These are phyloP conservation scores for Nesogale talazaci DNA, from an alignment of 2,113 vertebrate genomes.

Conservation along the genomic window DNA sequence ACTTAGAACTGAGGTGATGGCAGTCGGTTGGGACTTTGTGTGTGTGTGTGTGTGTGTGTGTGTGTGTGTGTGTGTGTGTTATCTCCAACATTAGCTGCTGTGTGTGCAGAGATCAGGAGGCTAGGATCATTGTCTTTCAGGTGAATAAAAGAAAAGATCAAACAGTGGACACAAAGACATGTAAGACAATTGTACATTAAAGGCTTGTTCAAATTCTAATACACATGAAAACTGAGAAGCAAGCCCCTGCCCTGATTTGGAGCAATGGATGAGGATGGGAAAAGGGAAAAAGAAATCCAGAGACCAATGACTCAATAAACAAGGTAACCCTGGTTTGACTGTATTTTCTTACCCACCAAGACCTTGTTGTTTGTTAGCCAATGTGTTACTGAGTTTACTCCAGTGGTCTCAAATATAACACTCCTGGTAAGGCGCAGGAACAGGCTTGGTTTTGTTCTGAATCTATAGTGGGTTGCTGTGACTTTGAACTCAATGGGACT, in stretches of 20 bases:
- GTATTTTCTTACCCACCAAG: too few relatives aligned
- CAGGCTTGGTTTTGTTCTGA: too few relatives aligned
- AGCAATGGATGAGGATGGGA: background rate
- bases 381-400: too few relatives aligned
- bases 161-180: background rate
- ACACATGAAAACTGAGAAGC: background rate
- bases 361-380: too few relatives aligned
- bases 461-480: too few relatives aligned
- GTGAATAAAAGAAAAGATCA: background rate
- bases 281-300: too few relatives aligned
- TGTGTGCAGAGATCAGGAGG: background rate
- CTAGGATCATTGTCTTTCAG: background rate
- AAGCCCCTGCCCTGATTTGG: background rate
- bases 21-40: background rate
- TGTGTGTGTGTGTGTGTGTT: background rate
- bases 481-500: too few relatives aligned
- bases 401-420: too few relatives aligned
- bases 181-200: background rate
- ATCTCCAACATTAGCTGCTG: background rate
- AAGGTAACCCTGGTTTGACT: too few relatives aligned
- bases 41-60: too few relatives aligned
- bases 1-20: background rate
- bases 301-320: too few relatives aligned
- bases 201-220: background rate
- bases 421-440: too few relatives aligned